Evolutionary conservation across 2,113 vertebrate species (phyloP).

Genomic region (Gasterosteus aculeatus): DNA sequence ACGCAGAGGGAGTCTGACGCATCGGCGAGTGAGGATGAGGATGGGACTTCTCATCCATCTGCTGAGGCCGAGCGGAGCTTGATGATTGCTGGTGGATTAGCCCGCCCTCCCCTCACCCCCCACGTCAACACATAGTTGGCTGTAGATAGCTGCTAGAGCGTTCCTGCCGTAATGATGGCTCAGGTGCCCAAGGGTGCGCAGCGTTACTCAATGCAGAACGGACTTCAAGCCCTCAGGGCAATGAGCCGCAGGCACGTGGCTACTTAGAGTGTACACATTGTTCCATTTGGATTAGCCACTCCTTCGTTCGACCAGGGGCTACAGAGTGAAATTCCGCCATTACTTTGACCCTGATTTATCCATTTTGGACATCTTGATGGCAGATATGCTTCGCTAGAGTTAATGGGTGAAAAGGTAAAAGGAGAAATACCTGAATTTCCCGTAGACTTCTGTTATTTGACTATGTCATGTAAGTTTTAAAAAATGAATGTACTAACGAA

Average conservation of each 20-base stretch:
- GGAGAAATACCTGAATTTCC: neutral
- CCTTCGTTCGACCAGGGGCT: slow-evolving; percentile 27
- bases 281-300: slow-evolving; percentile 20
- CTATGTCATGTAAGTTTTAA: neutral
- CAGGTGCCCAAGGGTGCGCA: slow-evolving; percentile 15
- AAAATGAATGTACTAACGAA: neutral
- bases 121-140: slow-evolving; percentile 45
- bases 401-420: neutral
- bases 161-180: slow-evolving; percentile 18
- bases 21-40: slow-evolving; percentile 8
- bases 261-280: slow-evolving; percentile 35
- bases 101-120: neutral
- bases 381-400: neutral
- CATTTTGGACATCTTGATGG: neutral
- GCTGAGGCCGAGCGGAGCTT: slow-evolving; percentile 42
- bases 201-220: slow-evolving; percentile 16
- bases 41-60: slow-evolving; percentile 13
- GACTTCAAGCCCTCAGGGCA: slow-evolving; percentile 38
- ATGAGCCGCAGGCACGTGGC: slow-evolving; percentile 36
- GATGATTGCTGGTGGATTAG: slow-evolving; percentile 56
- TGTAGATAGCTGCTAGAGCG: slow-evolving; percentile 22
- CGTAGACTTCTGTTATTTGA: neutral
- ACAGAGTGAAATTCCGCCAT: neutral
- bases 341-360: neutral
- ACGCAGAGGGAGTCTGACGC: slow-evolving; percentile 26